Evolutionary conservation across 2,113 vertebrate species (phyloP).

Genomic region (Riparia riparia): DNA sequence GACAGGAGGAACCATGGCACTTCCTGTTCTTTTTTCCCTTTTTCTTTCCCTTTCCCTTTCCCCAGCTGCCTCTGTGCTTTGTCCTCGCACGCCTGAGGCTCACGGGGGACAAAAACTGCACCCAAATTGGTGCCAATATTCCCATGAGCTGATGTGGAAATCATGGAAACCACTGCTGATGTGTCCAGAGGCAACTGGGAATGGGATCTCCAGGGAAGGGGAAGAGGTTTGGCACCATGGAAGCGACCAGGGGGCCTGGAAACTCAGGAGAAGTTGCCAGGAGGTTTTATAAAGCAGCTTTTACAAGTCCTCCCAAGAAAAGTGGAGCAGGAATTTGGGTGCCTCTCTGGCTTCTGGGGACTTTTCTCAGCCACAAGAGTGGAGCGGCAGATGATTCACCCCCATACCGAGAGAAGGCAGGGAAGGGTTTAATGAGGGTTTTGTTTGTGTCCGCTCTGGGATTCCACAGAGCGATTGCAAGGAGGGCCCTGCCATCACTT

Average conservation of each 20-base stretch:
- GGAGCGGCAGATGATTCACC: background rate
- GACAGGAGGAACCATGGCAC: rapidly evolving
- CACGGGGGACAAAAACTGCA: background rate
- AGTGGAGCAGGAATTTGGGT: background rate
- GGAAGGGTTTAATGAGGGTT: background rate
- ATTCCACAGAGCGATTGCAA: background rate
- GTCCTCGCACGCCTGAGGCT: background rate
- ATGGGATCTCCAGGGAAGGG: background rate
- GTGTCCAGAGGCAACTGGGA: background rate
- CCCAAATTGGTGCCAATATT: background rate
- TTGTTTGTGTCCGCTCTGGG: background rate
- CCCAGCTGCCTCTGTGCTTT: background rate
- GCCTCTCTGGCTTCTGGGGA: background rate
- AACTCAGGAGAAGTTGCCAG: background rate
- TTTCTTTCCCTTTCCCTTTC: background rate
- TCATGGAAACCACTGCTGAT: background rate
- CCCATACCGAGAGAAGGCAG: background rate
- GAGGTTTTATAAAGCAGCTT: background rate
- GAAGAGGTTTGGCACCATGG: background rate
- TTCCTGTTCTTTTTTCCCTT: background rate
- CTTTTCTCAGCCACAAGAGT: background rate
- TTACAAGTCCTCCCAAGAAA: background rate
- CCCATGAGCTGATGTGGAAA: background rate
- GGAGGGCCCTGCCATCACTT: background rate
- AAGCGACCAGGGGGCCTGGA: background rate